Evolutionary conservation across 2,797 vertebrate genomes (phyloP).

Genomic region (Pipistrellus pygmaeus): DNA sequence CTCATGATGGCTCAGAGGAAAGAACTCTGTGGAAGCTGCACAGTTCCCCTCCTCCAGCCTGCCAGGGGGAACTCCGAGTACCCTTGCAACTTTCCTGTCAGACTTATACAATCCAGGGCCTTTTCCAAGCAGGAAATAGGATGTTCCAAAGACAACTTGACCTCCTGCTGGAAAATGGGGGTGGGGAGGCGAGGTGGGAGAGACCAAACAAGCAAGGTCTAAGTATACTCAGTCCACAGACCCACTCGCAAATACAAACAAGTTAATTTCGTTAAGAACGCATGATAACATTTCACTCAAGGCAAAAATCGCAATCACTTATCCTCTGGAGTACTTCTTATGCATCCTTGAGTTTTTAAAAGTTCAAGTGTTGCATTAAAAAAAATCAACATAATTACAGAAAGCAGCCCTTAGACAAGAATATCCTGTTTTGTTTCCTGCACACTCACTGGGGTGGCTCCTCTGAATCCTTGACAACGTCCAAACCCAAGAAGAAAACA

Average conservation of each 20-base stretch:
- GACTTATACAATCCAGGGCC: constrained; percentile 71
- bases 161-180: constrained; percentile 82
- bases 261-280: constrained; percentile 84
- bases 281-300: constrained; percentile 82
- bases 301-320: constrained; percentile 80
- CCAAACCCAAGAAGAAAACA: constrained; percentile 88
- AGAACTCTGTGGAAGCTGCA: constrained; percentile 1
- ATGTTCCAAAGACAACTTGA: constrained; percentile 86
- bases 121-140: constrained; percentile 86
- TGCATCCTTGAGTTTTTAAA: constrained; percentile 83
- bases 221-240: constrained; percentile 72
- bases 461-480: constrained; percentile 89
- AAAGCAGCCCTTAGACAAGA: constrained; percentile 88
- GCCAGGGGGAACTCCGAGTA: constrained; percentile 75
- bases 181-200: background rate
- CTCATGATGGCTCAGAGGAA: constrained; percentile 54
- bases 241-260: constrained; percentile 81
- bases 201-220: background rate
- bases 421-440: constrained; percentile 92
- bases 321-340: constrained; percentile 80
- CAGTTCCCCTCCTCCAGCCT: background rate
- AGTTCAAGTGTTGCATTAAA: constrained; percentile 88
- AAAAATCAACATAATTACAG: constrained; percentile 88
- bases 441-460: constrained; percentile 88
- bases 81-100: constrained; percentile 76